Evolutionary conservation across 1,140 invertebrate species (phyloP).

Genomic region (Maniola jurtina): DNA sequence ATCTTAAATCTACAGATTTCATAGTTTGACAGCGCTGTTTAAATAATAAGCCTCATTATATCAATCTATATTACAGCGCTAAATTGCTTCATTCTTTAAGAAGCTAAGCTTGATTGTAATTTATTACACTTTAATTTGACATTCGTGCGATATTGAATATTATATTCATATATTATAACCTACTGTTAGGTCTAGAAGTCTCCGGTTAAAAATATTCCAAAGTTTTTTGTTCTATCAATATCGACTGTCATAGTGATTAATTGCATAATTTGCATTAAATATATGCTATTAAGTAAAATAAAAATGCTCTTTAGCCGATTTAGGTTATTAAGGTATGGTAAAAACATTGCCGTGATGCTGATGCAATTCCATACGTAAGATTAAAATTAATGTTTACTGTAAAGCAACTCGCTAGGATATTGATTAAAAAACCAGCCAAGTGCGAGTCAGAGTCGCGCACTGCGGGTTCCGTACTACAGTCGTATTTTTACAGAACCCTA

Average conservation of each 20-base stretch:
- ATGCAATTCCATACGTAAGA: not conserved
- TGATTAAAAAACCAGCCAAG: conserved; percentile 5
- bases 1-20: conserved; percentile 23
- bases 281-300: conserved; percentile 3
- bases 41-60: conserved; percentile 26
- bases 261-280: conserved; percentile 25
- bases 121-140: conserved; percentile 33
- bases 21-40: conserved; percentile 25
- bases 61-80: conserved; percentile 22
- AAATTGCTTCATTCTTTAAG: conserved; percentile 12
- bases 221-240: conserved; percentile 20
- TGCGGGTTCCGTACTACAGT: too few species aligned
- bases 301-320: conserved; percentile 3
- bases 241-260: conserved; percentile 15
- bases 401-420: conserved; percentile 8
- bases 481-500: too few species aligned
- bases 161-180: too few species aligned
- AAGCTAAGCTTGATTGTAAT: conserved; percentile 26
- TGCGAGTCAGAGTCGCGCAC: too few species aligned
- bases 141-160: conserved; percentile 26
- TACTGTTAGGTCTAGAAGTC: conserved; percentile 9
- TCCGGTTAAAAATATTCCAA: conserved; percentile 15
- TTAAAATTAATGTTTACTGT: not conserved
- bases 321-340: not conserved
- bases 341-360: too few species aligned